Evolutionary conservation across 2,888 invertebrate genomes (phyloP).

Genomic region (Ecdyonurus torrentis): DNA sequence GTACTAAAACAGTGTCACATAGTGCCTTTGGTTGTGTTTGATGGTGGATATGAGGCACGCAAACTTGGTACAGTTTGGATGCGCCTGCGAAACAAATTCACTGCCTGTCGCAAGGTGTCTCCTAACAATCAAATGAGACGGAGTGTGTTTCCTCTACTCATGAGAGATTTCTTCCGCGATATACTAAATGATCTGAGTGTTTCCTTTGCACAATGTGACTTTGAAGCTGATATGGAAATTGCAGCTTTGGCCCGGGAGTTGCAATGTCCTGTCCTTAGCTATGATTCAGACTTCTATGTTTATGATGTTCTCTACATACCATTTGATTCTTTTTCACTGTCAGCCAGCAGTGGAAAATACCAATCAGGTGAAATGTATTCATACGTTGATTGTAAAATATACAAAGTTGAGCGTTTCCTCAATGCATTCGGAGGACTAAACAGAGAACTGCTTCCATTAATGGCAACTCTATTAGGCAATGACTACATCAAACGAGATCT

Average conservation of each 20-base stretch:
- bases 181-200: slow-evolving; percentile 46
- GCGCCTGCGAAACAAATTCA: slow-evolving; percentile 41
- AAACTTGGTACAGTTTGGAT: slow-evolving; percentile 48
- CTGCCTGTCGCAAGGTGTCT: slow-evolving; percentile 20
- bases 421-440: slow-evolving; percentile 45
- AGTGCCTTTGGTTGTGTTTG: slow-evolving; percentile 55
- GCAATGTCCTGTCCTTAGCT: slow-evolving; percentile 74
- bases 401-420: slow-evolving; percentile 49
- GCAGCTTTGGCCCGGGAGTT: slow-evolving; percentile 62
- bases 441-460: slow-evolving; percentile 50
- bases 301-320: slow-evolving; percentile 72
- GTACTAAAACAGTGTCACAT: slow-evolving; percentile 52
- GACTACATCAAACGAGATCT: slow-evolving; percentile 58
- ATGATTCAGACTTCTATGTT: slow-evolving; percentile 89
- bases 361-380: neutral
- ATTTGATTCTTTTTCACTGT: slow-evolving; percentile 25
- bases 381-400: slow-evolving; percentile 50
- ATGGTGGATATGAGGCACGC: slow-evolving; percentile 56
- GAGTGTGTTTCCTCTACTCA: slow-evolving; percentile 55
- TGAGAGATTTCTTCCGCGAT: slow-evolving; percentile 57
- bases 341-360: slow-evolving; percentile 13
- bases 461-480: slow-evolving; percentile 75
- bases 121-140: slow-evolving; percentile 27
- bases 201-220: slow-evolving; percentile 53
- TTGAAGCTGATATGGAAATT: slow-evolving; percentile 81